phyloP scores from a whole-genome alignment of 2,113 vertebrate genomes.

The Ranitomeya variabilis region DNA sequence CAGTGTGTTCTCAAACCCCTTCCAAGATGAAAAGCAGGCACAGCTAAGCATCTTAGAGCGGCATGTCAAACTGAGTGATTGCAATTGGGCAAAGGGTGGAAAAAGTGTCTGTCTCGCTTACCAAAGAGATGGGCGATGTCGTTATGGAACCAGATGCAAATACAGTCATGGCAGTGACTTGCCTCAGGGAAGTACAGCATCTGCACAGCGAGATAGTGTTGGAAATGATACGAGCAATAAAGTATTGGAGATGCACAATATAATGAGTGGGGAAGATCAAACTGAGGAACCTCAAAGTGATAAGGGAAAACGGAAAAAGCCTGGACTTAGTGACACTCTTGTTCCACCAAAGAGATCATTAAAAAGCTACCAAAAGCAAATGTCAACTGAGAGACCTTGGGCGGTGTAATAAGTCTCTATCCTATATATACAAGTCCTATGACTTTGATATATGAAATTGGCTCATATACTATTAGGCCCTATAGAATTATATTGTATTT shows the following conservation, averaged over 20 bases:
- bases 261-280: neutral
- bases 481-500: neutral
- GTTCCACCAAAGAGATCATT: constrained; percentile 76
- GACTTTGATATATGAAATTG: neutral
- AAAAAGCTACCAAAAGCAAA: constrained; percentile 67
- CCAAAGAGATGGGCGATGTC: constrained; percentile 75
- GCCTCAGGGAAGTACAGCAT: constrained; percentile 14
- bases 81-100: constrained; percentile 72
- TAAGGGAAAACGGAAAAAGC: constrained; percentile 71
- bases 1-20: constrained; percentile 77
- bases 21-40: constrained; percentile 71
- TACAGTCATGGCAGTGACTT: constrained; percentile 80
- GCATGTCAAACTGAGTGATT: constrained; percentile 77
- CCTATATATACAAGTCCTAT: neutral
- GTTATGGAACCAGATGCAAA: constrained; percentile 79
- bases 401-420: constrained; percentile 16
- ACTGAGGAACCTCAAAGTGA: constrained; percentile 43
- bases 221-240: neutral
- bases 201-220: neutral
- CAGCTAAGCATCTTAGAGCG: constrained; percentile 74
- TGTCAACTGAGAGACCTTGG: constrained; percentile 45
- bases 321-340: constrained; percentile 75
- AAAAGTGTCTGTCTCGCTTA: constrained; percentile 74
- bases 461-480: neutral
- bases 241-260: neutral